Percentiles rank a stretch among this genome's conserved stretches.
Conservation (phyloP, 2,888 invertebrate species). For the Eupithecia vulgata region DNA sequence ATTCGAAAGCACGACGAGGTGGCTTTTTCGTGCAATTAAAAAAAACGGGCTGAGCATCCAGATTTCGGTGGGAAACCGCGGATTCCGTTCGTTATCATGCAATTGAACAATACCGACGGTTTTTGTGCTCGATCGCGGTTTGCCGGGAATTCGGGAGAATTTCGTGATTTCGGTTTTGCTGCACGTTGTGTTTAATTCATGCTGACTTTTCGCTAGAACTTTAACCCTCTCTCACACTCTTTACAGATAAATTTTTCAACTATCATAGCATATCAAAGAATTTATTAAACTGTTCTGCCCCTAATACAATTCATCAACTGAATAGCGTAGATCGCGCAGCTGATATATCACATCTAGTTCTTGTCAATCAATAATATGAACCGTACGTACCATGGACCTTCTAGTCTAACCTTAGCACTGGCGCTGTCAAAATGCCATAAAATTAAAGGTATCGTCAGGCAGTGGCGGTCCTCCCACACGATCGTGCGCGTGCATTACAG, state of each 20-base stretch:
- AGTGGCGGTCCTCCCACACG: conserved; percentile 65
- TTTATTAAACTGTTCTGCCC: background rate
- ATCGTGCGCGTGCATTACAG: conserved; percentile 61
- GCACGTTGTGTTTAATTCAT: conserved; percentile 44
- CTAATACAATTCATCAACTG: background rate
- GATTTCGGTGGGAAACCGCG: conserved; percentile 78
- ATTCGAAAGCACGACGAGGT: conserved; percentile 64
- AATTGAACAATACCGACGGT: conserved; percentile 65
- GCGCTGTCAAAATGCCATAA: conserved; percentile 36
- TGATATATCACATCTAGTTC: background rate
- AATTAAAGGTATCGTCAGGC: conserved; percentile 48
- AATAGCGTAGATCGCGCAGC: background rate
- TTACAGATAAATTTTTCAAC: background rate
- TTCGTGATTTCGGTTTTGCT: conserved; percentile 56
- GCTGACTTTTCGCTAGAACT: conserved; percentile 45
- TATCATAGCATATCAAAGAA: no score
- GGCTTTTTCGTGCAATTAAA: conserved; percentile 70
- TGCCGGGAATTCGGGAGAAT: conserved; percentile 62
- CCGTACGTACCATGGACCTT: conserved; percentile 17
- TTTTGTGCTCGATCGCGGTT: conserved; percentile 59
- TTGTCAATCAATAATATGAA: background rate
- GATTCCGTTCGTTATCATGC: conserved; percentile 62
- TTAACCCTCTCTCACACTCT: background rate
- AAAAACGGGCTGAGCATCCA: conserved; percentile 62
- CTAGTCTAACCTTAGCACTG: conserved; percentile 29